A percentile compares a stretch with the other conserved stretches of the same genome.
Evolutionary conservation across 2,797 vertebrate genomes (phyloP).

Genomic region (Channa striata): DNA sequence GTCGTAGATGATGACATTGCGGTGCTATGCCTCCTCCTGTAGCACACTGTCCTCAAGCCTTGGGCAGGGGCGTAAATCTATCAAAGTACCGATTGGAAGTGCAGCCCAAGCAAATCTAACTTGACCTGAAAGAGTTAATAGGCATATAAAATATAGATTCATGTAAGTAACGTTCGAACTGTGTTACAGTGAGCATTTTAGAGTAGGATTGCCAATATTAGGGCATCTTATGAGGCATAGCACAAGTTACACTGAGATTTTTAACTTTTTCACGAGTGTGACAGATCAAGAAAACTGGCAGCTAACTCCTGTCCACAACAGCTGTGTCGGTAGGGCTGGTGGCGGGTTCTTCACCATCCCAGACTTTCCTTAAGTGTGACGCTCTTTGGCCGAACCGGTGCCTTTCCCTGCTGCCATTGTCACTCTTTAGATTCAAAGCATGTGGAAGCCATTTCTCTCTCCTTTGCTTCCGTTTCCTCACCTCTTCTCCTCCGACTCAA

Average conservation of each 20-base stretch:
- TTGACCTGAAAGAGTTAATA: background rate
- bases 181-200: background rate
- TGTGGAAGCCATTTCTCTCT: constrained; percentile 84
- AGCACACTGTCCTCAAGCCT: constrained; percentile 59
- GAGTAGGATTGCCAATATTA: background rate
- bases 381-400: constrained; percentile 24
- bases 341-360: background rate
- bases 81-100: constrained; percentile 5
- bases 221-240: background rate
- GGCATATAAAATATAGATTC: background rate
- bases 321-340: background rate
- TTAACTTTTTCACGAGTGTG: background rate
- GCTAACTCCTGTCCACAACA: constrained; percentile 25
- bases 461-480: constrained; percentile 56
- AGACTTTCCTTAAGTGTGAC: constrained; percentile 1
- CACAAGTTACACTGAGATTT: background rate
- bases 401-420: constrained; percentile 35
- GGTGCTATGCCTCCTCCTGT: constrained; percentile 72
- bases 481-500: constrained; percentile 66
- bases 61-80: constrained; percentile 31
- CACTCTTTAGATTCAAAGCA: constrained; percentile 77
- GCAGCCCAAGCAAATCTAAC: background rate
- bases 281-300: constrained; percentile 13
- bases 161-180: background rate
- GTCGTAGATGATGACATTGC: constrained; percentile 85